Conservation (phyloP, 1,140 invertebrate species). For the Calliphora vicina region DNA sequence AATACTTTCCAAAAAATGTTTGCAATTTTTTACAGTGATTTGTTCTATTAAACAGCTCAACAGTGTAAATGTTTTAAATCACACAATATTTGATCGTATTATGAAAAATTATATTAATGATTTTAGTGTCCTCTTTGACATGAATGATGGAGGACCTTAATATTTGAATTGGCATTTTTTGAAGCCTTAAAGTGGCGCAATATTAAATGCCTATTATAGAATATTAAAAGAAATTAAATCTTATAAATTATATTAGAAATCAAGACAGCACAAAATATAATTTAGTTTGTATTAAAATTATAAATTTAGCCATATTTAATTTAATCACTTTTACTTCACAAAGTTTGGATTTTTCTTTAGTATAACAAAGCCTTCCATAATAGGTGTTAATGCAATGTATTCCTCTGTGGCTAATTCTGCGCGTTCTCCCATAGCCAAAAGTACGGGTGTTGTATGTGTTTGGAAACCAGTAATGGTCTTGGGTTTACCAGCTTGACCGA, state of each 20-base stretch:
- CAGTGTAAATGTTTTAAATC: too few relatives aligned
- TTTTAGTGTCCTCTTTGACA: too few relatives aligned
- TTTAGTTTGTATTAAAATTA: slow-evolving; percentile 27
- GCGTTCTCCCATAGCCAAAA: slow-evolving; percentile 95
- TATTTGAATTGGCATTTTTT: too few relatives aligned
- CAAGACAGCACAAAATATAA: slow-evolving; percentile 26
- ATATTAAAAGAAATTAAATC: not conserved
- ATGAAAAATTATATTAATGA: too few relatives aligned
- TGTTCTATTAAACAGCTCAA: too few relatives aligned
- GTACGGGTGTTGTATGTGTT: slow-evolving; percentile 98
- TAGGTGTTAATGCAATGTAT: slow-evolving; percentile 91
- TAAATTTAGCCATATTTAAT: not conserved
- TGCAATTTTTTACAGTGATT: too few relatives aligned
- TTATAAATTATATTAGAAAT: slow-evolving; percentile 23
- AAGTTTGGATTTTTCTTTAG: slow-evolving; percentile 84
- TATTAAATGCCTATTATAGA: not conserved
- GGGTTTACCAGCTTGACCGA: slow-evolving; percentile 98
- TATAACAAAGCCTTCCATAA: slow-evolving; percentile 99
- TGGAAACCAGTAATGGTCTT: slow-evolving; percentile 99
- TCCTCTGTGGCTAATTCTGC: slow-evolving; percentile 99
- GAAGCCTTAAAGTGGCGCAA: too few relatives aligned
- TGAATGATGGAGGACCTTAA: too few relatives aligned
- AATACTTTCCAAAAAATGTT: too few relatives aligned
- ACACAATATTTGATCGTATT: too few relatives aligned
- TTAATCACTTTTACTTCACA: slow-evolving; percentile 50